These are phyloP conservation scores for Hydropotes inermis DNA, from an alignment of 2,113 vertebrate species.

Conservation along the genomic window DNA sequence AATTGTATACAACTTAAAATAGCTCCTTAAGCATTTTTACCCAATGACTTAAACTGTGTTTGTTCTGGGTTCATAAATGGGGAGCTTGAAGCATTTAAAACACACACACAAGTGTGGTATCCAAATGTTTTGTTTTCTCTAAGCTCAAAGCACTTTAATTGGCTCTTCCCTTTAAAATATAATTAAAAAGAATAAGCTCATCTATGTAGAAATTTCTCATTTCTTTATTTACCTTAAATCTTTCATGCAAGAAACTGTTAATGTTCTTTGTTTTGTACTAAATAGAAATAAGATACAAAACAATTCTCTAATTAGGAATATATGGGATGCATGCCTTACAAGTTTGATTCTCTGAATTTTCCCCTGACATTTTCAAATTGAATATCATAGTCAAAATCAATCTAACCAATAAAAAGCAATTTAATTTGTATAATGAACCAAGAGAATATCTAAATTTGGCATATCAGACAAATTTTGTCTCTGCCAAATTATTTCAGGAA, in stretches of 20 bases:
- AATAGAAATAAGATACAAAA: constrained; percentile 43
- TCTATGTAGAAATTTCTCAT: constrained; percentile 47
- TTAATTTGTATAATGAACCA: constrained; percentile 53
- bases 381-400: constrained; percentile 41
- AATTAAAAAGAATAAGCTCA: constrained; percentile 52
- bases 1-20: constrained; percentile 28
- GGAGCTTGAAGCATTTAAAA: constrained; percentile 33
- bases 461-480: constrained; percentile 53
- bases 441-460: constrained; percentile 44
- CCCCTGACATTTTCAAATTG: constrained; percentile 58
- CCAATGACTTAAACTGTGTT: constrained; percentile 55
- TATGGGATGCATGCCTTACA: background rate
- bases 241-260: constrained; percentile 53
- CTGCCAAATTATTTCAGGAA: constrained; percentile 50
- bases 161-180: constrained; percentile 49
- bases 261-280: constrained; percentile 34
- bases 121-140: constrained; percentile 39
- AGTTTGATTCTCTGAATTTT: constrained; percentile 54
- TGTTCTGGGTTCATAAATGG: constrained; percentile 42
- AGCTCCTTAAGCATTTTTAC: constrained; percentile 9
- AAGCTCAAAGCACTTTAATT: constrained; percentile 42
- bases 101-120: background rate
- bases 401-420: constrained; percentile 52
- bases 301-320: constrained; percentile 55
- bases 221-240: constrained; percentile 60